phyloP scores from a whole-genome alignment of 2,888 invertebrate species.

The Spodoptera littoralis region DNA sequence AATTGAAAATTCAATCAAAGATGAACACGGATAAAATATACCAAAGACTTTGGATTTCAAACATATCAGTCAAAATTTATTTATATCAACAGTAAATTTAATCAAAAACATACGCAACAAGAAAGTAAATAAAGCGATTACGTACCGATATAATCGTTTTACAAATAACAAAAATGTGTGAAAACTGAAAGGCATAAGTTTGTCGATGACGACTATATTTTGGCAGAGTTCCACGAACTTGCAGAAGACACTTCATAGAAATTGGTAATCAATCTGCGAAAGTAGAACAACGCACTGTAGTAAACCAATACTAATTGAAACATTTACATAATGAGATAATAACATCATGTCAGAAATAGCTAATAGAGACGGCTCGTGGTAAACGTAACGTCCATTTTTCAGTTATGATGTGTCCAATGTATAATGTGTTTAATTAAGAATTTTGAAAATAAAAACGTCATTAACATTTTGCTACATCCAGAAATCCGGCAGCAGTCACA shows the following conservation, averaged over 20 bases:
- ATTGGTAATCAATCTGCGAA: slow-evolving; percentile 20
- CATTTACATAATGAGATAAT: slow-evolving; percentile 14
- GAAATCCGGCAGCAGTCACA: too few relatives aligned
- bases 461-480: too few relatives aligned
- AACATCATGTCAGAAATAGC: too few relatives aligned
- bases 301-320: slow-evolving; percentile 15
- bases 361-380: too few relatives aligned
- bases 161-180: not conserved
- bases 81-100: not conserved
- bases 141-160: not conserved
- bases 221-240: slow-evolving; percentile 26
- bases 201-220: slow-evolving; percentile 11
- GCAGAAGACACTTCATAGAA: slow-evolving; percentile 27
- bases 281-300: slow-evolving; percentile 16
- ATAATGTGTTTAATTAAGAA: too few relatives aligned
- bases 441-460: too few relatives aligned
- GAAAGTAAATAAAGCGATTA: slow-evolving; percentile 4
- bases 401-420: too few relatives aligned
- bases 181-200: slow-evolving; percentile 7
- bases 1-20: too few relatives aligned
- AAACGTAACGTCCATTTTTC: too few relatives aligned
- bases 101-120: not conserved
- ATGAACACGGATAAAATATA: too few relatives aligned
- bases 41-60: too few relatives aligned
- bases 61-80: too few relatives aligned